A percentile compares a stretch with the other conserved stretches of the same genome.
These are phyloP conservation scores for Epinotia brunnichana DNA, from an alignment of 2,888 invertebrate species.

Conservation along the genomic window DNA sequence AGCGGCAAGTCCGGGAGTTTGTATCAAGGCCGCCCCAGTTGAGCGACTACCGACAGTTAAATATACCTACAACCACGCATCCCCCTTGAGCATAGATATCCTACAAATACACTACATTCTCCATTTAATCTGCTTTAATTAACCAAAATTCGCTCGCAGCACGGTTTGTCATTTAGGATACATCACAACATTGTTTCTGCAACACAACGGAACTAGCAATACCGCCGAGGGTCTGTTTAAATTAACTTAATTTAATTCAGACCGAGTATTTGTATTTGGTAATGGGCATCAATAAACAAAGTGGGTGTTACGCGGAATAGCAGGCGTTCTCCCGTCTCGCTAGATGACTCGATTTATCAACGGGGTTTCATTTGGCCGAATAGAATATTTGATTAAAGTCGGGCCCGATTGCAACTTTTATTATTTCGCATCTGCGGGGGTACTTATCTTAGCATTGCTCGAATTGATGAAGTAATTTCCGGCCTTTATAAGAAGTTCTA, in stretches of 20 bases:
- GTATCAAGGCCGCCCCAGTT: constrained; percentile 32
- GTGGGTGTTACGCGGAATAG: constrained; percentile 51
- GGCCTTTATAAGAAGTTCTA: constrained; percentile 15
- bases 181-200: constrained; percentile 4
- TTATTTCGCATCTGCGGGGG: constrained; percentile 50
- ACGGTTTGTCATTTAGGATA: constrained; percentile 26
- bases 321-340: constrained; percentile 52
- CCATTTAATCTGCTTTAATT: constrained; percentile 38
- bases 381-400: constrained; percentile 68
- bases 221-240: constrained; percentile 46
- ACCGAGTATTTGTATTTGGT: constrained; percentile 54
- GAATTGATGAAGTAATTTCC: constrained; percentile 36
- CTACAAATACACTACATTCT: constrained; percentile 14
- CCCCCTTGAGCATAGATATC: constrained; percentile 24
- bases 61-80: constrained; percentile 33
- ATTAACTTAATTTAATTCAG: constrained; percentile 47
- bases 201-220: constrained; percentile 21
- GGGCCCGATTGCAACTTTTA: constrained; percentile 57
- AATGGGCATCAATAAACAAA: constrained; percentile 63
- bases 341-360: constrained; percentile 69
- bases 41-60: constrained; percentile 20
- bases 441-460: constrained; percentile 19
- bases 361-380: constrained; percentile 62
- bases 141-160: constrained; percentile 26
- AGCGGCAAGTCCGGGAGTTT: constrained; percentile 48